phyloP scores from a whole-genome alignment of 2,113 vertebrate species.

The Cephalopholis sonnerati region DNA sequence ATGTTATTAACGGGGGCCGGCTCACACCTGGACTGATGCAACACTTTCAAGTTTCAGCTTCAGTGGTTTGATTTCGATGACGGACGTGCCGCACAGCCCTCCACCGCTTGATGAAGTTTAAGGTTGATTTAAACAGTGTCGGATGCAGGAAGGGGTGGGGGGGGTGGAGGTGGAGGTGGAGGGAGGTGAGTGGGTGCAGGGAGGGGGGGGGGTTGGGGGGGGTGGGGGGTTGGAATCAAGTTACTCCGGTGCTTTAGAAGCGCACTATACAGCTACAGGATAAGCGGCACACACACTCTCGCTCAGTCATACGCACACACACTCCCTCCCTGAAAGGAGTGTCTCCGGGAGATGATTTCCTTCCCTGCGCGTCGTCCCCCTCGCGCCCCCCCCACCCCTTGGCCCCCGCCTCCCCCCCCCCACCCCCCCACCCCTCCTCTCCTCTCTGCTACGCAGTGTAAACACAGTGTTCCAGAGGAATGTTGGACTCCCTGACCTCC shows the following conservation, averaged over 20 bases:
- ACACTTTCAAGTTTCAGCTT: neutral
- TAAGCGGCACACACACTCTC: constrained; percentile 10
- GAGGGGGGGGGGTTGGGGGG: neutral
- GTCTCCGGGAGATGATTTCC: constrained; percentile 82
- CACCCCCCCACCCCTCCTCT: constrained; percentile 21
- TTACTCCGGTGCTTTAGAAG: constrained; percentile 45
- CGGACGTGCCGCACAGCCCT: neutral
- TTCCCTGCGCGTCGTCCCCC: constrained; percentile 81
- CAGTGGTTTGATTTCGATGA: neutral
- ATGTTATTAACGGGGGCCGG: neutral
- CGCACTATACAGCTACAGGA: constrained; percentile 26
- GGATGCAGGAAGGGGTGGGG: neutral
- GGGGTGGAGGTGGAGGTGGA: neutral
- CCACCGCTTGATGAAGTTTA: constrained; percentile 9
- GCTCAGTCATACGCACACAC: neutral
- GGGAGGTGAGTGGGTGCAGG: too few species aligned
- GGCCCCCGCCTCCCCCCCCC: neutral
- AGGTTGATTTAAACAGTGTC: constrained; percentile 24
- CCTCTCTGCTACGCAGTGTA: constrained; percentile 83
- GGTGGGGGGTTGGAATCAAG: constrained; percentile 15
- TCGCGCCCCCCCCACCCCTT: constrained; percentile 45
- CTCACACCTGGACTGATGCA: rapidly evolving
- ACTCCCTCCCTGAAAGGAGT: constrained; percentile 4
- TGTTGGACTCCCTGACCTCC: constrained; percentile 89
- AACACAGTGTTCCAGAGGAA: constrained; percentile 88